phyloP scores from a whole-genome alignment of 2,888 invertebrate species.

The Lysandra bellargus region DNA sequence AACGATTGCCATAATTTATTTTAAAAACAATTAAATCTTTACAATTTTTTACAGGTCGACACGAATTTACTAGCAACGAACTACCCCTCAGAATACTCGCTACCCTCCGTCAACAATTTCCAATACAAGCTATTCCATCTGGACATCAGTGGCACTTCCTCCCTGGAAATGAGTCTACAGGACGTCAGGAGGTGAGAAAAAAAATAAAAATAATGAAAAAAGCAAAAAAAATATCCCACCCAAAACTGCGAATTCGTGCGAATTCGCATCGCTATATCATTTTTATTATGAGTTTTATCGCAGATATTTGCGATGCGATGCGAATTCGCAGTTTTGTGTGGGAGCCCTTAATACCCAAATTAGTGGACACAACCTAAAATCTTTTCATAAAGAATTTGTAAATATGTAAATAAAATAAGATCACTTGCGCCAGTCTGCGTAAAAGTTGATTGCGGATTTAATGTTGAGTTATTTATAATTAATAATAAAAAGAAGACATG shows the following conservation, averaged over 20 bases:
- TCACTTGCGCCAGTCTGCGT: background rate
- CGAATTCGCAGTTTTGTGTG: no score
- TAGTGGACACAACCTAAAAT: slow-evolving; percentile 43
- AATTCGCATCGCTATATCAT: no score
- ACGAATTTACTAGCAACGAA: slow-evolving; percentile 67
- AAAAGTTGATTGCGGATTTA: background rate
- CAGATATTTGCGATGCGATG: no score
- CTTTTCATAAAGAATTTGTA: slow-evolving; percentile 29
- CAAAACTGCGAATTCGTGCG: no score
- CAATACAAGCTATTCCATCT: slow-evolving; percentile 88
- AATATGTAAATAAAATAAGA: slow-evolving; percentile 20
- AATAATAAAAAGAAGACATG: no score
- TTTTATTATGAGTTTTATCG: no score
- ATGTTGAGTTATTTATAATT: background rate
- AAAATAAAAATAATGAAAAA: slow-evolving; percentile 7
- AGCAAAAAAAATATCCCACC: no score
- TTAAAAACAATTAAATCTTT: no score
- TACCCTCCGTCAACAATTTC: slow-evolving; percentile 84
- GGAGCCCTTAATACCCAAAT: background rate
- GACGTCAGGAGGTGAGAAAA: slow-evolving; percentile 84
- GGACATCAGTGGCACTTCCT: slow-evolving; percentile 87
- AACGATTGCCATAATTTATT: no score
- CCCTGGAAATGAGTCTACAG: slow-evolving; percentile 84
- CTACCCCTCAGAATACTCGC: slow-evolving; percentile 78
- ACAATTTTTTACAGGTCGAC: slow-evolving; percentile 63